Base-by-base conservation (phyloP, 2,888 invertebrate species). In the Parthenolecanium corni region DNA sequence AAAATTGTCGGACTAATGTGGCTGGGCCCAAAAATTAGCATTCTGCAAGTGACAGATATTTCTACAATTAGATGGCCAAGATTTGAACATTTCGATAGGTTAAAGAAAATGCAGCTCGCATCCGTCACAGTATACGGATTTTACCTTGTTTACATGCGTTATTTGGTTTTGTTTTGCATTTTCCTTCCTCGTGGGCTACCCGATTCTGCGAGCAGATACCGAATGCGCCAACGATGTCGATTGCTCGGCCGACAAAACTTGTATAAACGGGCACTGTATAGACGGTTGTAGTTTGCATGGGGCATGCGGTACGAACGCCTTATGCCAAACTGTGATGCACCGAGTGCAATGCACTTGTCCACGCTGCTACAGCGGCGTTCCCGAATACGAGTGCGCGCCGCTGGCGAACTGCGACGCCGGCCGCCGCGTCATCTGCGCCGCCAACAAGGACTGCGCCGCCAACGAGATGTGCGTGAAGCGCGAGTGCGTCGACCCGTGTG, bases 191-290 rank as follows among this genome's bases (percentile, higher is more conserved):
- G 12, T 9, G 40, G 36, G 23, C 36, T 24, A 20, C 20, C 20
- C 38, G 16, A 14, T 40, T 21, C 16, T 40, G 56, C 31, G 47
- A 53, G 52, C 67, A 69, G 86, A 85, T 79, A 83, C 83, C 79
- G 87, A 89, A 83, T 91, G 91, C 80, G 84, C 84, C 79, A 84
- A 84, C 77, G 89, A 92, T 81, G 81, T 83, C 79, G 90, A 90
- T 79, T 93, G 92, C 79, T 84, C 89, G 70, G 85, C 85, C 78
- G 89, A 91, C 78, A 87, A 89, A 79, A 86, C 89, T 74, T 93
- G 92, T 79, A 82, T 89, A 77, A 86, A 87, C 78, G 83, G 85
- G 76, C 86, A 87, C 78, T 93, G 92, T 77, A 82, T 86, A 76
- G 89, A 92, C 77, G 92, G 91, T 68, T 93, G 92, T 78, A 83